A percentile compares a stretch with the other conserved stretches of the same genome.
phyloP scores from a whole-genome alignment of 2,113 vertebrate species.

The Tricholaema leucomelas region DNA sequence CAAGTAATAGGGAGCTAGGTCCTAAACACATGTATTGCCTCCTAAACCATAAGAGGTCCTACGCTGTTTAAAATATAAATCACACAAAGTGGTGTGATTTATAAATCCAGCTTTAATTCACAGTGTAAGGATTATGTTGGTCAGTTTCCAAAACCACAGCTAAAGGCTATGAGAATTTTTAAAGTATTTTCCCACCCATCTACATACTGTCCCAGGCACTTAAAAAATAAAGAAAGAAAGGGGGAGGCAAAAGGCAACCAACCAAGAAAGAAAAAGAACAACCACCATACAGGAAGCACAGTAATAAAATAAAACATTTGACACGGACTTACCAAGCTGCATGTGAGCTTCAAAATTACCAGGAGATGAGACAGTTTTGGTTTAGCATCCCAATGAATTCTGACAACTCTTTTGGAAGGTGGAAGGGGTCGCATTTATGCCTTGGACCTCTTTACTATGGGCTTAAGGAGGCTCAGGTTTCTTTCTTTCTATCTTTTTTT shows the following conservation, averaged over 20 bases:
- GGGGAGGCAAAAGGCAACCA: background rate
- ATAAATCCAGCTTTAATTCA: constrained; percentile 45
- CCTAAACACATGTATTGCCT: background rate
- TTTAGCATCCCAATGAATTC: background rate
- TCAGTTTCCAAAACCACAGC: constrained; percentile 23
- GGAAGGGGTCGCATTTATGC: background rate
- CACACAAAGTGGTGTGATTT: background rate
- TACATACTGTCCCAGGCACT: background rate
- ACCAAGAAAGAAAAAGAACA: background rate
- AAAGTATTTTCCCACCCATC: constrained; percentile 39
- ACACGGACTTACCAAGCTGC: background rate
- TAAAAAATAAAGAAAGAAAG: background rate
- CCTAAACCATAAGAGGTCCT: background rate
- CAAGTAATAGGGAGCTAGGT: background rate
- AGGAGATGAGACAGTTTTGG: background rate
- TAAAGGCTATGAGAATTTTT: constrained; percentile 50
- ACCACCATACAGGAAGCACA: background rate
- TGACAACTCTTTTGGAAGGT: background rate
- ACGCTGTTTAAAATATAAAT: constrained; percentile 15
- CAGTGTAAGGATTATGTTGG: constrained; percentile 50
- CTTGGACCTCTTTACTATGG: background rate
- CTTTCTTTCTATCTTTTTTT: background rate
- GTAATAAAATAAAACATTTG: background rate
- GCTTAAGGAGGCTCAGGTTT: background rate
- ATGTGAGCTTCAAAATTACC: background rate